Conservation (phyloP, 2,113 vertebrate genomes). For the Pycnonotus jocosus region DNA sequence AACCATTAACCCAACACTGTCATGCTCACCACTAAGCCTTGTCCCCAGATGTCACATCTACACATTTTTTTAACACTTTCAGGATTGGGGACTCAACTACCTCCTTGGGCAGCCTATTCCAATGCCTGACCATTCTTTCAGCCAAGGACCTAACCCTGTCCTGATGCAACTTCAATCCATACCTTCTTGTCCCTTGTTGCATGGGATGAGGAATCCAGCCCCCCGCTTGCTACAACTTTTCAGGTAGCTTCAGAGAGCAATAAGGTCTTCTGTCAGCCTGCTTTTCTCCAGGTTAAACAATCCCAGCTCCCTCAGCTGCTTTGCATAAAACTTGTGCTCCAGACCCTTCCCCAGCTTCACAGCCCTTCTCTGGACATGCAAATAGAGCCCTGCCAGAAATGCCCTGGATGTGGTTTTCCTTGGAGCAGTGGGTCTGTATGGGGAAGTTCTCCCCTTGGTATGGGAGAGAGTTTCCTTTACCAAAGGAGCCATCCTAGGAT, state of each 20-base stretch:
- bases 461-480: background rate
- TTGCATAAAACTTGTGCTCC: background rate
- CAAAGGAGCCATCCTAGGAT: background rate
- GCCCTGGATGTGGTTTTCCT: background rate
- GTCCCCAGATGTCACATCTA: background rate
- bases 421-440: background rate
- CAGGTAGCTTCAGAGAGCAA: too few species aligned
- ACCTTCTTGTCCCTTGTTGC: background rate
- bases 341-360: background rate
- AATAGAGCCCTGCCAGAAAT: background rate
- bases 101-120: background rate
- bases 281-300: background rate
- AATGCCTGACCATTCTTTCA: background rate
- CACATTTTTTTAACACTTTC: background rate
- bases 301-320: background rate
- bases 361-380: background rate
- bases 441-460: background rate
- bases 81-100: background rate
- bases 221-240: background rate
- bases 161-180: background rate
- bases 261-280: background rate
- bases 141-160: background rate
- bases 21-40: background rate
- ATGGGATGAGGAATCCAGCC: fast-evolving
- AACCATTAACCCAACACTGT: background rate